These are phyloP conservation scores for Onychomys torridus DNA, from an alignment of 2,797 vertebrate species.

Conservation along the genomic window DNA sequence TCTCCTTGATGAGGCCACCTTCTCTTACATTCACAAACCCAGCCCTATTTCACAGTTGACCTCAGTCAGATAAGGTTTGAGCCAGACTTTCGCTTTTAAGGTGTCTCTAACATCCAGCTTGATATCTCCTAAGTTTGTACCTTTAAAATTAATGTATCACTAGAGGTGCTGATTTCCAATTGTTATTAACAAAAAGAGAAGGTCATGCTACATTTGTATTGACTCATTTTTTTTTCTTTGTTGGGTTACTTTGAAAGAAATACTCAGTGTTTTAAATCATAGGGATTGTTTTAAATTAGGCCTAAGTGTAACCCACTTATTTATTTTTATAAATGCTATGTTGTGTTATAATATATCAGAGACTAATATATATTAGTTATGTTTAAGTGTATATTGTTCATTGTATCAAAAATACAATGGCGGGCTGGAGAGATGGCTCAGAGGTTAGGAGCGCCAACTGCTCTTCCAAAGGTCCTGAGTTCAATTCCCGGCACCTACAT, in stretches of 20 bases:
- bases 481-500: too few species aligned
- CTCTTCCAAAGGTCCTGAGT: too few species aligned
- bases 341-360: not conserved
- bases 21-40: slow-evolving; percentile 11
- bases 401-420: not conserved
- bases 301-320: slow-evolving; percentile 33
- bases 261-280: slow-evolving; percentile 48
- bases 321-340: slow-evolving; percentile 50
- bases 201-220: slow-evolving; percentile 40
- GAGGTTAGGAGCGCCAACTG: too few species aligned
- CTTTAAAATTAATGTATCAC: not conserved
- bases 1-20: not conserved
- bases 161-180: not conserved
- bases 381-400: not conserved
- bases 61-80: not conserved
- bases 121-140: not conserved
- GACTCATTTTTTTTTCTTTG: not conserved
- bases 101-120: not conserved
- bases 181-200: slow-evolving; percentile 37
- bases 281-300: slow-evolving; percentile 48
- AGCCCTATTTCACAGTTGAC: not conserved
- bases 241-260: slow-evolving; percentile 56
- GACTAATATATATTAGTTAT: not conserved
- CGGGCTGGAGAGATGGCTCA: too few species aligned
- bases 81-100: slow-evolving; percentile 32